Conservation (phyloP, 2,797 vertebrate genomes). For the Poeciliopsis gracilis region DNA sequence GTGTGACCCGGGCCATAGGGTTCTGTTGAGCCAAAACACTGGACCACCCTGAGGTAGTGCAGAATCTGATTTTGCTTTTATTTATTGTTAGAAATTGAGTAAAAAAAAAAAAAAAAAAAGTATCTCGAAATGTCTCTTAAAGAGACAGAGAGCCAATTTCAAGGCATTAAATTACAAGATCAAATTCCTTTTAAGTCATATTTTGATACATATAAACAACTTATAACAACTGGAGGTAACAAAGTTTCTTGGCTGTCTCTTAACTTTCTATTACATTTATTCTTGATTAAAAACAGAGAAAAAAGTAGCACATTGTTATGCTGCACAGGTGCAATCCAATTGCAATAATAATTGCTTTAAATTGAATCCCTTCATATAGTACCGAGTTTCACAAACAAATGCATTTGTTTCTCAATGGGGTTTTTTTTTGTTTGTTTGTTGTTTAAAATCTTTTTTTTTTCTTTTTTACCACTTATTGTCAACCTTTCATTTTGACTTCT, state of each 20-base stretch:
- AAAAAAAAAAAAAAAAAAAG: neutral
- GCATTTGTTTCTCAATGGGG: neutral
- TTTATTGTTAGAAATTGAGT: neutral
- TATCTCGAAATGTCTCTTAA: neutral
- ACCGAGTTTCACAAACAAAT: neutral
- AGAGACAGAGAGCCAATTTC: too few relatives aligned
- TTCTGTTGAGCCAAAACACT: neutral
- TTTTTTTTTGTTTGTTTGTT: neutral
- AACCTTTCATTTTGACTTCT: neutral
- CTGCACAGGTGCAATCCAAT: constrained; percentile 53
- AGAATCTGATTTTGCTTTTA: neutral
- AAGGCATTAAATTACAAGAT: too few relatives aligned
- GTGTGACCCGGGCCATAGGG: neutral
- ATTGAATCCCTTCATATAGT: neutral
- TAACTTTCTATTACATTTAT: constrained; percentile 36
- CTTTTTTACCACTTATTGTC: neutral
- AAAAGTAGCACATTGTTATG: constrained; percentile 42
- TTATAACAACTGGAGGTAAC: too few relatives aligned
- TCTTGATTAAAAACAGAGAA: constrained; percentile 28
- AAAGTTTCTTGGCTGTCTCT: neutral
- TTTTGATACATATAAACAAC: too few relatives aligned
- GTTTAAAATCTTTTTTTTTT: neutral
- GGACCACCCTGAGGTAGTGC: neutral
- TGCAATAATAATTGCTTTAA: neutral
- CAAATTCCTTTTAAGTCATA: too few relatives aligned